Conservation (phyloP, 2,888 invertebrate species). For the Dryobotodes eremita region DNA sequence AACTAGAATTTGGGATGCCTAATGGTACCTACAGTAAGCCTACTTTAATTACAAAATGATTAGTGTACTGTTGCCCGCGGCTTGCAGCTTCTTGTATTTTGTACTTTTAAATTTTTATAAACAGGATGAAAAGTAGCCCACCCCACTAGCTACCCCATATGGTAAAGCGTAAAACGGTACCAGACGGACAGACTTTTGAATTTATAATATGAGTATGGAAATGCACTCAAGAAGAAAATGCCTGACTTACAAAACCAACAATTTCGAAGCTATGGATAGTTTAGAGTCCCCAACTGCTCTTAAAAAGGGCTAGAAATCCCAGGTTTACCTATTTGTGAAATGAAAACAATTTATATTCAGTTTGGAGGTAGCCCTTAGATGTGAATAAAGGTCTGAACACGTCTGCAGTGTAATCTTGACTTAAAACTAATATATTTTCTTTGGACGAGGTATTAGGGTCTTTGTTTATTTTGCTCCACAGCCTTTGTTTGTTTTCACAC, state of each 20-base stretch:
- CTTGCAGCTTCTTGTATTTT: background rate
- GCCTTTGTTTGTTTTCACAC: conserved; percentile 20
- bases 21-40: background rate
- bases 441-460: conserved; percentile 16
- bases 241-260: background rate
- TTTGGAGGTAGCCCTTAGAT: conserved; percentile 24
- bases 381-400: conserved; percentile 28
- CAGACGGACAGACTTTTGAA: background rate
- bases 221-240: background rate
- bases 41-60: background rate
- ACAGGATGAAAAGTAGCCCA: background rate
- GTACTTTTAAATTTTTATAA: background rate
- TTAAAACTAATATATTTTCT: conserved; percentile 42
- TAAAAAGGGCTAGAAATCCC: conserved; percentile 25
- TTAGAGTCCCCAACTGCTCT: background rate
- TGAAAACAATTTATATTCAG: conserved; percentile 42
- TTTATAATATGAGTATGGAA: background rate
- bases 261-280: background rate
- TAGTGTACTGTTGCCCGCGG: background rate
- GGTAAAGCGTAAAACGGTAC: background rate
- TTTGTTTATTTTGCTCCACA: conserved; percentile 27
- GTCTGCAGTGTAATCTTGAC: conserved; percentile 24
- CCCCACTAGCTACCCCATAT: background rate
- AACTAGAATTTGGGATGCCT: background rate
- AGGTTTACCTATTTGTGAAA: conserved; percentile 28